Conservation (phyloP, 2,888 invertebrate species). For the Sarcophaga caerulescens region DNA sequence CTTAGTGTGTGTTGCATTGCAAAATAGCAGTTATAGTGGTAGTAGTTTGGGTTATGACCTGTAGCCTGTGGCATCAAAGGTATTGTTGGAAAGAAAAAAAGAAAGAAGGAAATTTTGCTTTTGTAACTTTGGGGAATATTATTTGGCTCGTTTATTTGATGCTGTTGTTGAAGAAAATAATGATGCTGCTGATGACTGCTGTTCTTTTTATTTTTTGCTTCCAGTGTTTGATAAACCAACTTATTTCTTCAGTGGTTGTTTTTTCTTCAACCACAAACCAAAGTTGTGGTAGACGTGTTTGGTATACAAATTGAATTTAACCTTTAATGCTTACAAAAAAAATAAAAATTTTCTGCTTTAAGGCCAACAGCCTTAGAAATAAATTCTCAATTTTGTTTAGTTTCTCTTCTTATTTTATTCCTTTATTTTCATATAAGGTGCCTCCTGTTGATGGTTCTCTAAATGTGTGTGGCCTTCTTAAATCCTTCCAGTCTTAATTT, state of each 20-base stretch:
- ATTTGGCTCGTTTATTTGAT: conserved; percentile 34
- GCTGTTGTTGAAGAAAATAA: conserved; percentile 11
- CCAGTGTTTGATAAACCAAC: conserved; percentile 9
- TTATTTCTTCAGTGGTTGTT: background rate
- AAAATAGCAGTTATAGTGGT: background rate
- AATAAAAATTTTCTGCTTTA: background rate
- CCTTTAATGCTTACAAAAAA: conserved; percentile 16
- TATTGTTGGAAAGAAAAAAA: background rate
- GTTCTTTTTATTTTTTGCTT: conserved; percentile 14
- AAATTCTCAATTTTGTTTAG: background rate
- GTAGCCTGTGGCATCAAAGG: conserved; percentile 4
- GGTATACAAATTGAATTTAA: conserved; percentile 47
- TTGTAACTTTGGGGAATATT: conserved; percentile 21
- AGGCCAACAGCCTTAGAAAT: background rate
- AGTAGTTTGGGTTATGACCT: conserved; percentile 12
- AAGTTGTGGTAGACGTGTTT: conserved; percentile 37
- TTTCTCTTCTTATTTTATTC: background rate
- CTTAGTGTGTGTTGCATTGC: background rate
- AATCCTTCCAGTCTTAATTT: conserved; percentile 9
- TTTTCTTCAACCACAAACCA: background rate
- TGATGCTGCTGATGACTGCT: conserved; percentile 20
- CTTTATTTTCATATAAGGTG: background rate
- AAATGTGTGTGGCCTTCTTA: background rate
- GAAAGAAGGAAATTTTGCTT: background rate
- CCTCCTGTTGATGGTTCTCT: background rate